Conservation (phyloP, 2,797 vertebrate genomes). For the Rallus crepitans region DNA sequence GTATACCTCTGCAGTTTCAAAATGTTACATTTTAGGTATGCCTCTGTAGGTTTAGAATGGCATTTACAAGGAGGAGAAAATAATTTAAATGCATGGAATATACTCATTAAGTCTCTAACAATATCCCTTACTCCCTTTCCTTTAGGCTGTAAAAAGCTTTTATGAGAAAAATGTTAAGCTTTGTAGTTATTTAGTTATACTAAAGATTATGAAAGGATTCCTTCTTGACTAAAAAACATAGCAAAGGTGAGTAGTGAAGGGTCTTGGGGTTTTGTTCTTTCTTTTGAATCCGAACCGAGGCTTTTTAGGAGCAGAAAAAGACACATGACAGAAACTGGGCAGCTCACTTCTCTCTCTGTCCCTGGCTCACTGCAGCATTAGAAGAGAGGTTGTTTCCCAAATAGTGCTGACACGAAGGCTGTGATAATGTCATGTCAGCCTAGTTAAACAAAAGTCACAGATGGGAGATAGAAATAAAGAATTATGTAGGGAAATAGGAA, state of each 20-base stretch:
- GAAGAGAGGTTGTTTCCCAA: not conserved
- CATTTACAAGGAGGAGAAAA: not conserved
- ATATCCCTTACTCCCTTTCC: not conserved
- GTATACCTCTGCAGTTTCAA: not conserved
- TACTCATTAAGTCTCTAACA: not conserved
- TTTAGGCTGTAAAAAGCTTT: not conserved
- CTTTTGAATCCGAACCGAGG: not conserved
- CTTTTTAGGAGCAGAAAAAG: not conserved
- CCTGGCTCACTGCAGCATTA: not conserved
- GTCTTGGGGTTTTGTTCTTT: not conserved
- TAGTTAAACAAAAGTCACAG: not conserved
- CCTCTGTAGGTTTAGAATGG: not conserved
- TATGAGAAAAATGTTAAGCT: not conserved
- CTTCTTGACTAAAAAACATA: not conserved
- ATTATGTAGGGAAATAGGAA: not conserved
- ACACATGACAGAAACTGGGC: not conserved
- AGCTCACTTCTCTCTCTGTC: not conserved
- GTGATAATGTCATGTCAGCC: not conserved
- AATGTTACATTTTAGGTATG: not conserved
- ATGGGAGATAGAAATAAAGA: not conserved
- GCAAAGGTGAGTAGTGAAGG: not conserved
- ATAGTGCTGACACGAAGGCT: not conserved
- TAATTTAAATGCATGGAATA: not conserved
- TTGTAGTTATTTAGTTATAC: not conserved
- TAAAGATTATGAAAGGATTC: not conserved